A percentile compares a stretch with the other conserved stretches of the same genome.
phyloP scores from a whole-genome alignment of 2,888 invertebrate species.

The Cantharis nigra region DNA sequence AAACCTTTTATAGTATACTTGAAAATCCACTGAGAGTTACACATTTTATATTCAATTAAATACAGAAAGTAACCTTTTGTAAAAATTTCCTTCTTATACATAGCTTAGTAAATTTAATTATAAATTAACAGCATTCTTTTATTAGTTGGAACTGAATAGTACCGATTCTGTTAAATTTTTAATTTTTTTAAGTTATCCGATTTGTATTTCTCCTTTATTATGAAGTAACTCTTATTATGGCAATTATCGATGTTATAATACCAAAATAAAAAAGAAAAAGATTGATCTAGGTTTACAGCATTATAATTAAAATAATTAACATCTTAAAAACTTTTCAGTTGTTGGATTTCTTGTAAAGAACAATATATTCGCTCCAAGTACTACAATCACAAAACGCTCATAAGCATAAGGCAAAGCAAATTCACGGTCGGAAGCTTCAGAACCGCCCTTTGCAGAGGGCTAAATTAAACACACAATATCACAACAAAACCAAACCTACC shows the following conservation, averaged over 20 bases:
- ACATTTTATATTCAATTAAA: not conserved
- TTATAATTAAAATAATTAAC: not conserved
- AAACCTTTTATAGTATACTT: not conserved
- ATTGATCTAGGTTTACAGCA: not conserved
- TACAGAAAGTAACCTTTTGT: not conserved
- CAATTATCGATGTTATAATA: not conserved
- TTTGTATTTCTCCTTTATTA: not conserved
- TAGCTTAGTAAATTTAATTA: not conserved
- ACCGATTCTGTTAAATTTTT: not conserved
- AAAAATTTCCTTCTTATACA: not conserved
- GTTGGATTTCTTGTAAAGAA: not conserved
- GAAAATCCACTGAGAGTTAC: not conserved
- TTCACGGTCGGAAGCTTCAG: conserved; percentile 5
- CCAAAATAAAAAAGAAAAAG: not conserved
- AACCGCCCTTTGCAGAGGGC: conserved; percentile 13
- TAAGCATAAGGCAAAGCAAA: conserved; percentile 2
- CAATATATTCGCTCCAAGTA: conserved; percentile 2
- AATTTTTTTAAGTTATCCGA: not conserved
- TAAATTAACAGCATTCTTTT: not conserved
- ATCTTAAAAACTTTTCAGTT: not conserved
- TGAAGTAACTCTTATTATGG: not conserved
- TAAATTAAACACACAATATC: conserved; percentile 35
- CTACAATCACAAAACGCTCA: conserved; percentile 6
- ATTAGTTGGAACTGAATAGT: not conserved
- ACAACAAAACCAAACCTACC: conserved; percentile 28